phyloP scores from a whole-genome alignment of 2,888 invertebrate species.

The Nephrotoma flavescens region DNA sequence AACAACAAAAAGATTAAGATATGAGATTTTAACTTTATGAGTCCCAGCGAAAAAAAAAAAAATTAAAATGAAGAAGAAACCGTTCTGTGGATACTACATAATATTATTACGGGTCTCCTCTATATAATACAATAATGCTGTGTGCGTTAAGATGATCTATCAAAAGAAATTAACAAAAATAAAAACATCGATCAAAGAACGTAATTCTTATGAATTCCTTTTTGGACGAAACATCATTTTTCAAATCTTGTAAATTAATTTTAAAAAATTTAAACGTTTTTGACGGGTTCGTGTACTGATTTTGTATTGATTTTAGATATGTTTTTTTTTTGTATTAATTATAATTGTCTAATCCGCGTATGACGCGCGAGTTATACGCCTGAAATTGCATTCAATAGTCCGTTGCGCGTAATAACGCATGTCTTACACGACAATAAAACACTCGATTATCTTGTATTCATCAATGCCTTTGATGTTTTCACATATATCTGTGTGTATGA shows the following conservation, averaged over 20 bases:
- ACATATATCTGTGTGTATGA: not conserved
- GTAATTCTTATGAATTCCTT: not conserved
- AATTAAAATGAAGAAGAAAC: not conserved
- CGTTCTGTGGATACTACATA: not conserved
- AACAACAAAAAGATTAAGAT: slow-evolving; percentile 1
- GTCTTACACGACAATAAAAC: not conserved
- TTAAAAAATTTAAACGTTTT: not conserved
- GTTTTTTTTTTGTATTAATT: not conserved
- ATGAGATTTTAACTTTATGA: not conserved
- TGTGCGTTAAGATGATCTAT: not conserved
- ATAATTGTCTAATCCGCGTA: not conserved
- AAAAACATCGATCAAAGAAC: not conserved
- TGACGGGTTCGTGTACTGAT: not conserved
- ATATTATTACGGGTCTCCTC: not conserved
- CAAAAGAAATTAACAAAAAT: not conserved
- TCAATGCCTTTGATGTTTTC: not conserved
- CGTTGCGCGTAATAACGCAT: not conserved
- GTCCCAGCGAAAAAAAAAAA: not conserved
- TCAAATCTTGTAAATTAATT: not conserved
- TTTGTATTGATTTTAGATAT: not conserved
- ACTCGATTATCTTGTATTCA: not conserved
- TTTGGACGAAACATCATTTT: not conserved
- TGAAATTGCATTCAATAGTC: not conserved
- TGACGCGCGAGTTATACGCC: not conserved
- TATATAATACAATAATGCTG: not conserved